Evolutionary conservation across 2,113 vertebrate species (phyloP).

Genomic region (Ailuropoda melanoleuca): DNA sequence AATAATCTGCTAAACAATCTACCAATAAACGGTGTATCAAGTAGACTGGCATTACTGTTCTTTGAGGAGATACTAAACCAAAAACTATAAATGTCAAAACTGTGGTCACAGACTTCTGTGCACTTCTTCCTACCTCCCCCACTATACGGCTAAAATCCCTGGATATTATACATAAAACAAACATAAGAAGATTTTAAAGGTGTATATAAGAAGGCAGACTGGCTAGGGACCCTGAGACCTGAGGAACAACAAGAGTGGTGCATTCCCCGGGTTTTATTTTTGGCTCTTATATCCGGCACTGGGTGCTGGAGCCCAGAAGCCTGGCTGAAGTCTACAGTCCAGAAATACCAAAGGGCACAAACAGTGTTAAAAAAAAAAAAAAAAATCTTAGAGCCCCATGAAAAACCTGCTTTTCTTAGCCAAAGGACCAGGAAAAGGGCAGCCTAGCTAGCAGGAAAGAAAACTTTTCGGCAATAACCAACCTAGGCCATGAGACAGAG

Average conservation of each 20-base stretch:
- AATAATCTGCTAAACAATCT: background rate
- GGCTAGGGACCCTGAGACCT: background rate
- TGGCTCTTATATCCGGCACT: background rate
- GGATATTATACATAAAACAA: background rate
- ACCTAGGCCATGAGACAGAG: background rate
- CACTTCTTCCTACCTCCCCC: background rate
- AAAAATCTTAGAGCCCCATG: background rate
- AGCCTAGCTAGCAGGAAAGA: background rate
- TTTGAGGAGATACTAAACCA: background rate
- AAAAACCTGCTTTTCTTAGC: background rate
- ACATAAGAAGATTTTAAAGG: background rate
- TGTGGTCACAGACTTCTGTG: background rate
- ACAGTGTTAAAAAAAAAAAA: background rate
- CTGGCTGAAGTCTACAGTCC: background rate
- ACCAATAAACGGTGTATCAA: background rate
- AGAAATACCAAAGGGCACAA: background rate
- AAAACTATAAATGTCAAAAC: background rate
- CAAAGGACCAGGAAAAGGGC: background rate
- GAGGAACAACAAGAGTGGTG: background rate
- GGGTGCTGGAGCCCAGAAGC: background rate
- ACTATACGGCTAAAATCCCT: background rate
- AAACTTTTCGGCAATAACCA: background rate
- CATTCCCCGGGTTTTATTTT: background rate
- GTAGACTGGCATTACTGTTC: background rate
- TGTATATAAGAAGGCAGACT: background rate